Evolutionary conservation across 1,140 invertebrate species (phyloP).

Genomic region (Chelonus insularis): DNA sequence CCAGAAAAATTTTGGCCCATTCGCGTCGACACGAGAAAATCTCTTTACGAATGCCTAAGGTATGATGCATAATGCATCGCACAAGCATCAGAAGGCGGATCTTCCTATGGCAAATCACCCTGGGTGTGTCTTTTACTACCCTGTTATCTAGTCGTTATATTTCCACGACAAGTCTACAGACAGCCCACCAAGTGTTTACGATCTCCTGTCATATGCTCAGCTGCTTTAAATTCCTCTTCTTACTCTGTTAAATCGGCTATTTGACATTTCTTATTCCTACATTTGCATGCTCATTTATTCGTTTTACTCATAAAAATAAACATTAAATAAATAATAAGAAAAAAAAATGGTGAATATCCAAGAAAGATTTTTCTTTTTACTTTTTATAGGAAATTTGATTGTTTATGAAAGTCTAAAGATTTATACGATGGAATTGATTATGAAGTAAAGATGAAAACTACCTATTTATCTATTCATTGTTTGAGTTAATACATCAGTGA

Average conservation of each 20-base stretch:
- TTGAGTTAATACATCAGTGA: no score
- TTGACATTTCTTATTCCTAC: not conserved
- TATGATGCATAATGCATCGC: slow-evolving; percentile 27
- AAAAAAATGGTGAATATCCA: no score
- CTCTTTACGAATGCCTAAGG: slow-evolving; percentile 14
- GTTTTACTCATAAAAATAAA: no score
- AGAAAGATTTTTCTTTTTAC: no score
- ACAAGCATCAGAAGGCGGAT: not conserved
- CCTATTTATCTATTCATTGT: no score
- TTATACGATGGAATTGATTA: no score
- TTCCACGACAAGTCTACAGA: slow-evolving; percentile 18
- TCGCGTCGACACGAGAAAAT: not conserved
- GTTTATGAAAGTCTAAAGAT: no score
- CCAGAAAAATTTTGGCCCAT: slow-evolving; percentile 4
- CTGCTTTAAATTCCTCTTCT: slow-evolving; percentile 19
- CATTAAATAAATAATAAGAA: no score
- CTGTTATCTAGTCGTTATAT: slow-evolving; percentile 30
- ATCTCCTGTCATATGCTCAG: slow-evolving; percentile 17
- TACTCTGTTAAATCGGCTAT: slow-evolving; percentile 1
- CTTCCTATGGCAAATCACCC: slow-evolving; percentile 20
- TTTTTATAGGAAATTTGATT: no score
- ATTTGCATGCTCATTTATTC: not conserved
- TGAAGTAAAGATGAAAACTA: no score
- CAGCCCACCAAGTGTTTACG: slow-evolving; percentile 25
- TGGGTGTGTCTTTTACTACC: slow-evolving; percentile 24